A percentile compares a stretch with the other conserved stretches of the same genome.
These are phyloP conservation scores for Schizopygopsis pylzovi DNA, from an alignment of 2,797 vertebrate species.

Conservation along the genomic window DNA sequence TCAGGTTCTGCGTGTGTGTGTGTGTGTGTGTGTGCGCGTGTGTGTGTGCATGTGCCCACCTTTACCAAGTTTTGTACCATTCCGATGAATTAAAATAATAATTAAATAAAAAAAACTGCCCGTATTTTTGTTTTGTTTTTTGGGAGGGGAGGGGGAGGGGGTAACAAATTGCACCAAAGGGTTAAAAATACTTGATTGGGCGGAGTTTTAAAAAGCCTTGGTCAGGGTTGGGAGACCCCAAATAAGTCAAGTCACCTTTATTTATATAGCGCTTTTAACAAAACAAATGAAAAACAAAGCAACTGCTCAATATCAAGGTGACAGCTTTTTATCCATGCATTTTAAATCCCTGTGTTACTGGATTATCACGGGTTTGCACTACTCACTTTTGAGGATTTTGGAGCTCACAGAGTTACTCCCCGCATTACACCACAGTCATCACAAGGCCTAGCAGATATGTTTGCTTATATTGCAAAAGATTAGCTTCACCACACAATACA, in stretches of 20 bases:
- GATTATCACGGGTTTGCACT: not conserved
- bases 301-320: no score
- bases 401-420: constrained; percentile 40
- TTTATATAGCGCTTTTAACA: no score
- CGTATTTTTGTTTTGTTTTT: no score
- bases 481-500: constrained; percentile 17
- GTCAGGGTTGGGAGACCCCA: not conserved
- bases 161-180: no score
- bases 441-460: not conserved
- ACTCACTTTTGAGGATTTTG: not conserved
- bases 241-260: not conserved
- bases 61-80: not conserved
- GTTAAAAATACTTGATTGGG: not conserved
- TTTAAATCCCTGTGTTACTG: not conserved
- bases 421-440: not conserved
- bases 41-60: not conserved
- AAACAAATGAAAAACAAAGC: no score
- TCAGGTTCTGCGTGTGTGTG: no score
- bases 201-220: not conserved
- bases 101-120: no score
- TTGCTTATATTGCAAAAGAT: constrained; percentile 14
- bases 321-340: not conserved
- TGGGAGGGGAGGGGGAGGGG: no score
- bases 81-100: not conserved
- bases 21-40: no score